A percentile compares a stretch with the other conserved stretches of the same genome.
phyloP scores from a whole-genome alignment of 2,888 invertebrate genomes.

The Zygogramma bicolorata region DNA sequence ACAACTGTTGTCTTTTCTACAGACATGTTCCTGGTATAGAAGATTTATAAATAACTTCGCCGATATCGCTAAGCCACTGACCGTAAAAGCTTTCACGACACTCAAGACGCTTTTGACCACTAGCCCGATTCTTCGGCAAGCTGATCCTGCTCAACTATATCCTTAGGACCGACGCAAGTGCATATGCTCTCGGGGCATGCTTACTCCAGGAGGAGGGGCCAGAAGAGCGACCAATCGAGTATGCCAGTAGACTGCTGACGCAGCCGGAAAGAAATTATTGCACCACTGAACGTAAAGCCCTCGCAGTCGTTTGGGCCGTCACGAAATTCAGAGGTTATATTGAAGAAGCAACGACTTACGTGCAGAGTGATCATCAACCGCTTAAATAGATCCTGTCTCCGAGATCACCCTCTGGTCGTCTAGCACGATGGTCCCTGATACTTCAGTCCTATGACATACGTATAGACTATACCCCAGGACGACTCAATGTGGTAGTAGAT shows the following conservation, averaged over 20 bases:
- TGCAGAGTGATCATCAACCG: slow-evolving; percentile 66
- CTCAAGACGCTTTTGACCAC: slow-evolving; percentile 39
- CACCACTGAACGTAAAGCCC: slow-evolving; percentile 48
- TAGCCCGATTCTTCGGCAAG: slow-evolving; percentile 45
- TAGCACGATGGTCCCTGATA: slow-evolving; percentile 65
- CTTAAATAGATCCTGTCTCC: slow-evolving; percentile 64
- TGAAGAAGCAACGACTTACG: slow-evolving; percentile 56
- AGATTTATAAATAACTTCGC: slow-evolving; percentile 2
- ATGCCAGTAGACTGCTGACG: slow-evolving; percentile 50
- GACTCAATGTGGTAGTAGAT: slow-evolving; percentile 35
- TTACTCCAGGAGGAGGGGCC: slow-evolving; percentile 48
- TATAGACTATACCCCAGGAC: slow-evolving; percentile 28
- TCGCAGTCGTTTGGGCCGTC: slow-evolving; percentile 54
- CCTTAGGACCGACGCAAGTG: slow-evolving; percentile 49
- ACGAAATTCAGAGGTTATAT: slow-evolving; percentile 62
- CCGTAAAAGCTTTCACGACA: slow-evolving; percentile 27
- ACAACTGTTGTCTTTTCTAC: slow-evolving; percentile 36
- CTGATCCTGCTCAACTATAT: slow-evolving; percentile 29
- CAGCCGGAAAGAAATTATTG: slow-evolving; percentile 47
- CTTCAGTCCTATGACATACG: slow-evolving; percentile 59
- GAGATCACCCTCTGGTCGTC: slow-evolving; percentile 57
- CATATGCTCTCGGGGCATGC: slow-evolving; percentile 27
- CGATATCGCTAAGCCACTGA: neutral
- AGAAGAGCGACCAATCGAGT: slow-evolving; percentile 35
- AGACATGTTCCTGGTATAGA: slow-evolving; percentile 34